Evolutionary conservation across 2,797 vertebrate species (phyloP).

Genomic region (Rhabdomys pumilio): DNA sequence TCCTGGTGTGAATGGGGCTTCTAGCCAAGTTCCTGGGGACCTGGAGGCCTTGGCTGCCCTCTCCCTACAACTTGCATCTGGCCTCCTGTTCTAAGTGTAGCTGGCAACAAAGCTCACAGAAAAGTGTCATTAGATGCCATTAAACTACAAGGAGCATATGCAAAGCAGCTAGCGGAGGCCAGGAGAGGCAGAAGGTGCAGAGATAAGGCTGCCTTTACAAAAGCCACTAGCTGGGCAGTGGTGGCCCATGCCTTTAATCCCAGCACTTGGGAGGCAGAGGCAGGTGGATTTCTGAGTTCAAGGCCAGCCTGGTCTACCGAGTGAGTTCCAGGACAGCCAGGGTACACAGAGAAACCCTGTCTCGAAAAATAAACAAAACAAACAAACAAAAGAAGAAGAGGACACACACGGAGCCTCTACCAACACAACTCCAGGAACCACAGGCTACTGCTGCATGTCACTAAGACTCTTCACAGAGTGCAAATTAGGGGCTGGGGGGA

Average conservation of each 20-base stretch:
- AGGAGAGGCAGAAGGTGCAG: background rate
- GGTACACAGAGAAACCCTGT: too few relatives aligned
- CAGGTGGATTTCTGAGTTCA: too few relatives aligned
- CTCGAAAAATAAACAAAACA: too few relatives aligned
- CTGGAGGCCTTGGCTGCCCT: conserved; percentile 73
- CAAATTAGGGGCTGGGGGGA: background rate
- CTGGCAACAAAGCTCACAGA: conserved; percentile 51
- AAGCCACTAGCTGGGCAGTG: too few relatives aligned
- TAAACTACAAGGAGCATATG: background rate
- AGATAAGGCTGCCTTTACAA: background rate
- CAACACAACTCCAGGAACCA: background rate
- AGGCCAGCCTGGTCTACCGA: too few relatives aligned
- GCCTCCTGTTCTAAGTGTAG: conserved; percentile 30
- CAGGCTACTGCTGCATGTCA: background rate
- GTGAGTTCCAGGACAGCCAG: too few relatives aligned
- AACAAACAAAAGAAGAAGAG: background rate
- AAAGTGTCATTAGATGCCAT: conserved; percentile 56
- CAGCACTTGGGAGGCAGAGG: too few relatives aligned
- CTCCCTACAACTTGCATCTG: conserved; percentile 22
- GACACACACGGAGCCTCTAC: background rate
- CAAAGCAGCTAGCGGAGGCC: background rate
- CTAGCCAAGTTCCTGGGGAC: conserved; percentile 73
- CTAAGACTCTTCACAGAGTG: background rate
- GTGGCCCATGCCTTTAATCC: too few relatives aligned
- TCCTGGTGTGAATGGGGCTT: conserved; percentile 66